These are phyloP conservation scores for Tympanoctomys barrerae DNA, from an alignment of 2,797 vertebrate genomes.

Conservation along the genomic window DNA sequence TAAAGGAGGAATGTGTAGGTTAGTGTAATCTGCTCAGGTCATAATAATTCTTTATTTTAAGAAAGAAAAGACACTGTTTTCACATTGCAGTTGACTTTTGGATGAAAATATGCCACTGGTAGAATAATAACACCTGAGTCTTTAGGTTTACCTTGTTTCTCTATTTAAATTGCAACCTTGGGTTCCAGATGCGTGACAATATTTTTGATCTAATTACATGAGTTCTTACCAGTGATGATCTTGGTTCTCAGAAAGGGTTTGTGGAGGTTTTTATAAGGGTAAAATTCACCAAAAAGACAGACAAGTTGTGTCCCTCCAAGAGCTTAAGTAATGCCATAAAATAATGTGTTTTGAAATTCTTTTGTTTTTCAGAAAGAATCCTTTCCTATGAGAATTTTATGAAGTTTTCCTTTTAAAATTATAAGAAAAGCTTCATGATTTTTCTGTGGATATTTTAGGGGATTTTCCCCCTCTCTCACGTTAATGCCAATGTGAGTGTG, in stretches of 20 bases:
- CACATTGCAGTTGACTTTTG: background rate
- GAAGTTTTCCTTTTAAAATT: conserved; percentile 62
- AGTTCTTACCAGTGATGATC: conserved; percentile 25
- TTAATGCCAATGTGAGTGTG: background rate
- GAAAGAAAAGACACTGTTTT: background rate
- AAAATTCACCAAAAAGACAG: conserved; percentile 59
- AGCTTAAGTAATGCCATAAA: background rate
- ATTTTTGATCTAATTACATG: background rate
- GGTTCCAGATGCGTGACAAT: background rate
- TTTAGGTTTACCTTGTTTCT: background rate
- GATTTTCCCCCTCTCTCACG: background rate
- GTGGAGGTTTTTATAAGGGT: conserved; percentile 36
- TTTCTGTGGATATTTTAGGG: too few species aligned
- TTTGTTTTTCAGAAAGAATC: conserved; percentile 3
- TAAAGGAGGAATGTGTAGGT: background rate
- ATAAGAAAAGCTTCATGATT: conserved; percentile 16
- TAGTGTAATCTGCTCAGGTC: background rate
- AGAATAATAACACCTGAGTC: background rate
- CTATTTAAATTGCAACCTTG: conserved; percentile 57
- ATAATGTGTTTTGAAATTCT: conserved; percentile 51
- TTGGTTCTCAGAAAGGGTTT: background rate
- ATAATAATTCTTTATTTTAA: conserved; percentile 55
- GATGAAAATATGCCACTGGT: background rate
- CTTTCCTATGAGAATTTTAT: conserved; percentile 43
- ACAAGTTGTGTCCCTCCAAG: background rate